Conservation (phyloP, 2,888 invertebrate species). For the Platerodrilus igneus region DNA sequence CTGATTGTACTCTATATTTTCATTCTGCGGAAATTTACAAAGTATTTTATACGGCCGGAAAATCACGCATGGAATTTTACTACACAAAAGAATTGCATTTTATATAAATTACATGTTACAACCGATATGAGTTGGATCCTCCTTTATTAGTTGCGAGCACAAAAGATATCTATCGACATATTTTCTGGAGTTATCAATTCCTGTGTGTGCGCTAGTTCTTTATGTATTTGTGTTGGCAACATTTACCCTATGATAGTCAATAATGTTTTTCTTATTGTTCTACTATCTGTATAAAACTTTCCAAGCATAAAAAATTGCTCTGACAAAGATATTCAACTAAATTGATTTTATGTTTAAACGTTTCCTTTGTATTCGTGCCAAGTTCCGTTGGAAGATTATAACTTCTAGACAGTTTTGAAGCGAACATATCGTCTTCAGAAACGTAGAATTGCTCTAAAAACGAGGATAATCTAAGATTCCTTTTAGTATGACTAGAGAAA, state of each 20-base stretch:
- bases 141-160: constrained; percentile 34
- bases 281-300: constrained; percentile 37
- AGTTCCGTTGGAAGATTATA: too few relatives aligned
- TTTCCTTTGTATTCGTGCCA: constrained; percentile 39
- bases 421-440: too few relatives aligned
- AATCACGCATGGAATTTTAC: constrained; percentile 8
- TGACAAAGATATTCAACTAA: constrained; percentile 40
- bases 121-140: constrained; percentile 30
- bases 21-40: too few relatives aligned
- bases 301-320: constrained; percentile 40
- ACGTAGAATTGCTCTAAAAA: too few relatives aligned
- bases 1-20: too few relatives aligned
- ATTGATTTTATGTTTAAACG: constrained; percentile 41
- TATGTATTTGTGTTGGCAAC: constrained; percentile 38
- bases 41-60: too few relatives aligned
- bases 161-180: constrained; percentile 31
- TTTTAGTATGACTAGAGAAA: too few relatives aligned
- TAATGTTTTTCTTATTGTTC: constrained; percentile 36
- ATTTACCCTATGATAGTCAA: constrained; percentile 36
- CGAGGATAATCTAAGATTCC: too few relatives aligned
- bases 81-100: constrained; percentile 28
- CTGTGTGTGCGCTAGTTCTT: constrained; percentile 33
- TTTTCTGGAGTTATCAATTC: constrained; percentile 31
- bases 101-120: constrained; percentile 30
- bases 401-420: too few relatives aligned